Conservation (phyloP, 2,113 vertebrate species). For the Alligator sinensis region DNA sequence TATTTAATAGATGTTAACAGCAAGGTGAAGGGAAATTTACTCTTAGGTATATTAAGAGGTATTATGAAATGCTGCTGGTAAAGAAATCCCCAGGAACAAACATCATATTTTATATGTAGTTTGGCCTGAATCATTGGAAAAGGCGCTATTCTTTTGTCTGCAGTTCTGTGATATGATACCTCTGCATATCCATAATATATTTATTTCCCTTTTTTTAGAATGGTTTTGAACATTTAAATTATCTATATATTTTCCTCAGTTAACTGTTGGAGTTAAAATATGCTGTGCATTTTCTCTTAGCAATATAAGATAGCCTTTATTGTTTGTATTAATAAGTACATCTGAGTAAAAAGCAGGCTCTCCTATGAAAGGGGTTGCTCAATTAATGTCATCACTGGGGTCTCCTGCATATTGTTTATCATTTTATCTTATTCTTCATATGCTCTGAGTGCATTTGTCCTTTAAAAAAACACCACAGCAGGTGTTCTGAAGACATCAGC, state of each 20-base stretch:
- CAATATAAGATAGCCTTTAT: neutral
- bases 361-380: neutral
- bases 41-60: neutral
- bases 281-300: rapidly evolving
- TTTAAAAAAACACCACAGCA: constrained; percentile 46
- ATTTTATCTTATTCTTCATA: constrained; percentile 21
- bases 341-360: neutral
- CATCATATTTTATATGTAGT: neutral
- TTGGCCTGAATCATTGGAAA: neutral
- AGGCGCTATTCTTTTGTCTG: neutral
- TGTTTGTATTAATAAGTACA: neutral
- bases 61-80: neutral
- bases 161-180: neutral
- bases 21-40: neutral
- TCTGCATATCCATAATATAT: neutral
- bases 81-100: neutral
- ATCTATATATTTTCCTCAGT: neutral
- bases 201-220: neutral
- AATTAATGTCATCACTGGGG: neutral
- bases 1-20: neutral
- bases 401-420: neutral
- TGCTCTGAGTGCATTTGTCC: constrained; percentile 27
- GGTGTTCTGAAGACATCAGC: constrained; percentile 25
- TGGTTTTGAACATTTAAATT: neutral
- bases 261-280: neutral